Evolutionary conservation across 2,797 vertebrate genomes (phyloP).

Genomic region (Chaetophractus vellerosus): DNA sequence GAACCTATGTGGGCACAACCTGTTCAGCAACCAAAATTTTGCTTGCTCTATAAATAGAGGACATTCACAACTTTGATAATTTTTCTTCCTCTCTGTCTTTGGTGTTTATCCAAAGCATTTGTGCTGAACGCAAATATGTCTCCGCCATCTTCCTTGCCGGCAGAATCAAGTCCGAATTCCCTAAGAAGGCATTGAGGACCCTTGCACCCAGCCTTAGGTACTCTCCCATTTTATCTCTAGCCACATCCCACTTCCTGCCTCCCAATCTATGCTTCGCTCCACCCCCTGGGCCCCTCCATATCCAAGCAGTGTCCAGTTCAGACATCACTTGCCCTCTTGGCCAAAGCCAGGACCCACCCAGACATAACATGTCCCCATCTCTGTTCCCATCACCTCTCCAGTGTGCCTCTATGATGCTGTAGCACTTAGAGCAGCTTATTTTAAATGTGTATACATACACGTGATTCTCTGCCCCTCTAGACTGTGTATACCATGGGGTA

Average conservation of each 20-base stretch:
- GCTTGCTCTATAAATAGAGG: neutral
- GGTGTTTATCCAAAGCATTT: neutral
- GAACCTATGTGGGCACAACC: neutral
- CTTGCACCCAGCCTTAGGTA: neutral
- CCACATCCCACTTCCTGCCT: neutral
- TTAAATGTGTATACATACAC: neutral
- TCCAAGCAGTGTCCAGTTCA: neutral
- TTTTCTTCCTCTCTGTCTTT: slow-evolving; percentile 11
- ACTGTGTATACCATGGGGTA: neutral
- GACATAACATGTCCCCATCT: neutral
- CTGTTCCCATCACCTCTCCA: neutral
- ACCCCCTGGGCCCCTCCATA: neutral
- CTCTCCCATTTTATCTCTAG: neutral
- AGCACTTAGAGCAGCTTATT: neutral
- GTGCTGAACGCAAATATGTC: neutral
- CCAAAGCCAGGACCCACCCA: neutral
- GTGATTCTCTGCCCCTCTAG: neutral
- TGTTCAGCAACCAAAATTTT: neutral
- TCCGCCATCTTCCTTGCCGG: neutral
- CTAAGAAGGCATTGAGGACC: neutral
- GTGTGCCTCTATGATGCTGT: neutral
- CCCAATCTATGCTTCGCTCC: neutral
- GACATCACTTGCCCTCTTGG: neutral
- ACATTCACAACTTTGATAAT: neutral
- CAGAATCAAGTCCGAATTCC: neutral